Percentiles rank a stretch among this genome's conserved stretches.
Conservation (phyloP, 37 sponge, comb jelly and placozoan genomes). For the Cliona cf. orientalis region DNA sequence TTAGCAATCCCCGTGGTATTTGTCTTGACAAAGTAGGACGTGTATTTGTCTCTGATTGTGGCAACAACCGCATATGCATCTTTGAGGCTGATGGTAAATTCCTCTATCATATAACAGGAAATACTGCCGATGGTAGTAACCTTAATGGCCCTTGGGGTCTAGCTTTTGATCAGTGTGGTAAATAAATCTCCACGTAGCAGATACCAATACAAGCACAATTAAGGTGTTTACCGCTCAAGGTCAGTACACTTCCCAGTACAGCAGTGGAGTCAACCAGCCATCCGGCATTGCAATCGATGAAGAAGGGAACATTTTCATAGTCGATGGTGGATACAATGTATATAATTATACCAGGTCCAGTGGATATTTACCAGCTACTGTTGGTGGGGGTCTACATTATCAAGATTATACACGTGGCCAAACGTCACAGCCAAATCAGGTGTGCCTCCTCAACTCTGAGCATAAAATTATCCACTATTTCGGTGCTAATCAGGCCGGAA, state of each 20-base stretch:
- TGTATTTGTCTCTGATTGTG: slow-evolving; percentile 22
- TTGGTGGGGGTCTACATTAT: background rate
- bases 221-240: slow-evolving; percentile 42
- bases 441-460: slow-evolving; percentile 15
- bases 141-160: slow-evolving; percentile 35
- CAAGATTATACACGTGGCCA: too few species aligned
- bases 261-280: slow-evolving; percentile 13
- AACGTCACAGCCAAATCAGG: too few species aligned
- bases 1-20: slow-evolving; percentile 29
- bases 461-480: background rate
- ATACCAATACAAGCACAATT: background rate
- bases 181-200: slow-evolving; percentile 27
- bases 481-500: background rate
- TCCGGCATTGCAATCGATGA: slow-evolving; percentile 33
- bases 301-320: slow-evolving; percentile 23
- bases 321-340: too few species aligned
- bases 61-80: slow-evolving; percentile 27
- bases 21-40: slow-evolving; percentile 13
- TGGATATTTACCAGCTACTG: too few species aligned
- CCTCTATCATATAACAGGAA: slow-evolving; percentile 3
- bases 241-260: background rate
- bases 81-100: slow-evolving; percentile 44
- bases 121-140: background rate
- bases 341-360: too few species aligned
- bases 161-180: slow-evolving; percentile 25